phyloP scores from a whole-genome alignment of 2,888 invertebrate species.

The Habroteleia sp. region DNA sequence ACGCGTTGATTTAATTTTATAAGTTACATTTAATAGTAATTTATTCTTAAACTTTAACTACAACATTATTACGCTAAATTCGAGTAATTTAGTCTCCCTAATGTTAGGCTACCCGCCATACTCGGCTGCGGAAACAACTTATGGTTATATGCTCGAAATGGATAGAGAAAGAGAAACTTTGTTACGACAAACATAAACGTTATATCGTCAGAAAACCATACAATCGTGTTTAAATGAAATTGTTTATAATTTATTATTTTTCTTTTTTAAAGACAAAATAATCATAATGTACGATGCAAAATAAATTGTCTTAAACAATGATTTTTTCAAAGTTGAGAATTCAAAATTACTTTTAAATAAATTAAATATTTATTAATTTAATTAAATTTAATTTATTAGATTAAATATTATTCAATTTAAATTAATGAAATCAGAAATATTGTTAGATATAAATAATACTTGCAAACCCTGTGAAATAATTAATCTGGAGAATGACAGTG shows the following conservation, averaged over 20 bases:
- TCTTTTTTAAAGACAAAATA: no score
- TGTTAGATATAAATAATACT: no score
- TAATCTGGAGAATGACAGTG: no score
- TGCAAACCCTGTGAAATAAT: no score
- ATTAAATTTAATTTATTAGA: no score
- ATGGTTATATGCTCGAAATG: conserved; percentile 10
- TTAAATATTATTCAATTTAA: no score
- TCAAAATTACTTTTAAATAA: no score
- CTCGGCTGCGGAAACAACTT: conserved; percentile 50
- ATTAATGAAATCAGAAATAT: no score
- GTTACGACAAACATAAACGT: conserved; percentile 25
- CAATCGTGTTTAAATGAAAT: conserved; percentile 17
- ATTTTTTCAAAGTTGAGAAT: no score
- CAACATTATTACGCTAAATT: conserved; percentile 47
- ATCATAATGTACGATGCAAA: no score
- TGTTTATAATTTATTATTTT: conserved; percentile 3
- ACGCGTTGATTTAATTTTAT: conserved; percentile 49
- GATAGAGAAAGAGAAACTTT: conserved; percentile 32
- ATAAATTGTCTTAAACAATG: no score
- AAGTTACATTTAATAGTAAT: conserved; percentile 44
- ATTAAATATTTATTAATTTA: no score
- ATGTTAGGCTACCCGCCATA: conserved; percentile 46
- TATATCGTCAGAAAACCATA: conserved; percentile 10
- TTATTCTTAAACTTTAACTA: conserved; percentile 35
- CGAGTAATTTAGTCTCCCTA: conserved; percentile 54